Base-by-base conservation (phyloP, 2,888 invertebrate genomes). In the Pollenia griseotomentosa region DNA sequence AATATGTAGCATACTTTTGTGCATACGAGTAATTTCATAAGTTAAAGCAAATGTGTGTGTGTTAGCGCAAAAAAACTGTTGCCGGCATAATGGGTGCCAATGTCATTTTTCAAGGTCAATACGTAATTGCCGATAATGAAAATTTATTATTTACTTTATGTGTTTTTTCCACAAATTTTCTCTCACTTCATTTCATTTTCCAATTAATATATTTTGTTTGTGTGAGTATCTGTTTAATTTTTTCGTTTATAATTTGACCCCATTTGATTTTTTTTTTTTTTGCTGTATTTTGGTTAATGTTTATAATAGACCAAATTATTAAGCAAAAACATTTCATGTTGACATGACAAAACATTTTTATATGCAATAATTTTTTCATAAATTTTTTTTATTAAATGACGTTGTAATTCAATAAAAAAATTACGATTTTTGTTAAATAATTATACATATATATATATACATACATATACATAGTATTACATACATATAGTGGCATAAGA, bases 71-170 rank as follows among this genome's bases (percentile, higher is more conserved):
- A 84, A 75, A 79, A 81, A 46, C 23, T 63, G 61, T 85, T 81
- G 80, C 66, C 75, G 80, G 63, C 81, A 73, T 85, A 57, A 71
- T 70, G 74, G 84, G 73, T 85, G 87, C 88, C 89, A 88, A 88
- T 88, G 89, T 91, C 90, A 90, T 89, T 89, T 90, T 90, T 90
- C 92, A 92, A 92, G 92, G 92, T 92, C 92, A 91, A 89, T 90
- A 90, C 90, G 90, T 92, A 92, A 92, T 91, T 91, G 91, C 89
- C 91, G 92, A 92, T 92, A 92, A 92, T 92, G 92, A 92, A 92
- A 91, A 92, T 90, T 90, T 91, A 91, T 90, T 89, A 89, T 89
- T 90, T 88, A 89, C 90, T 91, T 89, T 88, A 88, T 53, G 4
- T 65, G 44, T 57, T 65, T 65, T 71, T 66, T 75, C 51, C 33